phyloP scores from a whole-genome alignment of 2,888 invertebrate genomes.

The Apoderus coryli region DNA sequence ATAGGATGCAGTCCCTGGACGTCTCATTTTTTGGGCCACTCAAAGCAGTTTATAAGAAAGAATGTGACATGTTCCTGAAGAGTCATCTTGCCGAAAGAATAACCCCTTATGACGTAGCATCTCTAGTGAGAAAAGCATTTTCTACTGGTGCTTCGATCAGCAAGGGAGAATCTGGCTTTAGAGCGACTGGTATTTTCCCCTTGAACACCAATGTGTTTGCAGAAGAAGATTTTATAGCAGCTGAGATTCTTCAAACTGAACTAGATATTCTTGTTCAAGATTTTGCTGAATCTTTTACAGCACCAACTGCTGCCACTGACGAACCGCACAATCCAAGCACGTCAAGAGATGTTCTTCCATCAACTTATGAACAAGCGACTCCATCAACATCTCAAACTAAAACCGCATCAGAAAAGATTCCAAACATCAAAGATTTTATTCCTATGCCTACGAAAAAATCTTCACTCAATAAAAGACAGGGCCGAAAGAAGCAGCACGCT shows the following conservation, averaged over 20 bases:
- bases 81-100: constrained; percentile 16
- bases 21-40: no score
- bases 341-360: no score
- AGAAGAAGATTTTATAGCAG: constrained; percentile 15
- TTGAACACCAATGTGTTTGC: constrained; percentile 20
- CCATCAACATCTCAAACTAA: constrained; percentile 8
- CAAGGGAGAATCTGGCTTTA: constrained; percentile 25
- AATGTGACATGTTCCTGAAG: no score
- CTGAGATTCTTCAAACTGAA: no score
- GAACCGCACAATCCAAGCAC: constrained; percentile 19
- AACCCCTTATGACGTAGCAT: constrained; percentile 23
- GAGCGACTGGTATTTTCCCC: constrained; percentile 23
- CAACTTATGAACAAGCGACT: no score
- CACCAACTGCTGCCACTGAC: constrained; percentile 13
- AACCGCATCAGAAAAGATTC: not conserved
- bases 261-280: constrained; percentile 9
- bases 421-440: constrained; percentile 6
- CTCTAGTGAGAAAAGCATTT: constrained; percentile 17
- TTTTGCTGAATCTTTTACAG: constrained; percentile 9
- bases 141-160: constrained; percentile 19
- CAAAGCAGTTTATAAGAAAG: no score
- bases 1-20: no score
- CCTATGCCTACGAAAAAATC: constrained; percentile 9
- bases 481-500: constrained; percentile 12
- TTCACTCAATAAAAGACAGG: constrained; percentile 4